phyloP scores from a whole-genome alignment of 2,888 invertebrate genomes.

The Apamea monoglypha region DNA sequence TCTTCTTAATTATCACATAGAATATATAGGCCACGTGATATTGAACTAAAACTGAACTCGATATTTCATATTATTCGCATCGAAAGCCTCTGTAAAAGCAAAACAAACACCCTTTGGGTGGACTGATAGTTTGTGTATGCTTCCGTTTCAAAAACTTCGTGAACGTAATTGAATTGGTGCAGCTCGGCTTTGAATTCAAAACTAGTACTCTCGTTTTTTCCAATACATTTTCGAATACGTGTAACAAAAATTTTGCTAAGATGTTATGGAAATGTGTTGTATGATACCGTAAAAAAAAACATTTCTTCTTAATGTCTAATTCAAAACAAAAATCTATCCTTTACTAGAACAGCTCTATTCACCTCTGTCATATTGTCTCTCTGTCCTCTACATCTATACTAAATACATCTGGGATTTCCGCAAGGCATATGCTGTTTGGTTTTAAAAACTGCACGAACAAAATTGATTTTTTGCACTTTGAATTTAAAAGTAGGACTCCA shows the following conservation, averaged over 20 bases:
- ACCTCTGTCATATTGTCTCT: conserved; percentile 56
- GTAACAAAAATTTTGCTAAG: conserved; percentile 35
- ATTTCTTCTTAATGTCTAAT: neutral
- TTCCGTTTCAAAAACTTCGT: conserved; percentile 48
- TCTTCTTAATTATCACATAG: neutral
- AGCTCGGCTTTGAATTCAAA: conserved; percentile 33
- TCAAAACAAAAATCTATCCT: conserved; percentile 19
- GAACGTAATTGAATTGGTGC: conserved; percentile 47
- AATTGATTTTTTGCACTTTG: conserved; percentile 40
- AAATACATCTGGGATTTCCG: conserved; percentile 60
- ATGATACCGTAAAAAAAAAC: neutral
- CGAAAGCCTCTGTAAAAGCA: conserved; percentile 10
- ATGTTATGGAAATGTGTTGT: conserved; percentile 57
- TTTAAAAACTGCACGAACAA: conserved; percentile 41
- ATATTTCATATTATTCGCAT: conserved; percentile 3
- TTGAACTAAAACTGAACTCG: neutral
- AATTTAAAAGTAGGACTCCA: neutral
- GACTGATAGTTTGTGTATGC: conserved; percentile 18
- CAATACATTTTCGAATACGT: conserved; percentile 18
- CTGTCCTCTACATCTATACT: conserved; percentile 51
- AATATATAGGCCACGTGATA: neutral
- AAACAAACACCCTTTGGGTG: conserved; percentile 22
- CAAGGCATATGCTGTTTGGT: conserved; percentile 27
- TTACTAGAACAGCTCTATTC: conserved; percentile 55
- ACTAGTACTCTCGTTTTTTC: neutral